Conservation (phyloP, 2,797 vertebrate species). For the Onychomys arenicola region DNA sequence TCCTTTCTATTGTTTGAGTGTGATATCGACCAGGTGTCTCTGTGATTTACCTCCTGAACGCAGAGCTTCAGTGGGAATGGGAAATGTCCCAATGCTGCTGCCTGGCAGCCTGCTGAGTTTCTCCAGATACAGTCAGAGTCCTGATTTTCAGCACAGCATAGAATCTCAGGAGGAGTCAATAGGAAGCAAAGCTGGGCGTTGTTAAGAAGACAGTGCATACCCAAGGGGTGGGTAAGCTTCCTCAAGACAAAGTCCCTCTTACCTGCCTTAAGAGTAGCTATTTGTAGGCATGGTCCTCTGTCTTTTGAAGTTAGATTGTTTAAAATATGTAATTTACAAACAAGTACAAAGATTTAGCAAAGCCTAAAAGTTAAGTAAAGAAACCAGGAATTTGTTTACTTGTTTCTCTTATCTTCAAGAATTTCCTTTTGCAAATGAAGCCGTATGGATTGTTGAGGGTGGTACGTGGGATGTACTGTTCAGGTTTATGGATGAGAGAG, state of each 20-base stretch:
- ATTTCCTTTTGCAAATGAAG: background rate
- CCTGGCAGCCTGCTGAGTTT: background rate
- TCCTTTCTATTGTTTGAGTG: background rate
- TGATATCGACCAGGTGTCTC: background rate
- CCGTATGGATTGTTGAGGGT: background rate
- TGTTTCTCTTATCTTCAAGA: background rate
- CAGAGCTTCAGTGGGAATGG: background rate
- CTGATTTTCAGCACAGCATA: background rate
- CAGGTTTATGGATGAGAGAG: background rate
- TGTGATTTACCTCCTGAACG: slow-evolving; percentile 3
- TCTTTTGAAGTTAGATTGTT: background rate
- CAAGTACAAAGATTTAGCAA: background rate
- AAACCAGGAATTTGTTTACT: background rate
- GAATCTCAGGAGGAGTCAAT: background rate
- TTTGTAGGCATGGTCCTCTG: background rate
- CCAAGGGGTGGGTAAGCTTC: background rate
- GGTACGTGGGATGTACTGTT: background rate
- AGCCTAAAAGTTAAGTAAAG: background rate
- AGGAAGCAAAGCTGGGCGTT: background rate
- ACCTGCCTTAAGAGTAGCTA: background rate
- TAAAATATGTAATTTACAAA: background rate
- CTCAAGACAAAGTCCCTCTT: no score
- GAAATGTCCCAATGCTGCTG: background rate
- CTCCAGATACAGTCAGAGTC: background rate
- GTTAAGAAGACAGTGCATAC: background rate